These are phyloP conservation scores for Mohoua ochrocephala DNA, from an alignment of 2,113 vertebrate genomes.

Conservation along the genomic window DNA sequence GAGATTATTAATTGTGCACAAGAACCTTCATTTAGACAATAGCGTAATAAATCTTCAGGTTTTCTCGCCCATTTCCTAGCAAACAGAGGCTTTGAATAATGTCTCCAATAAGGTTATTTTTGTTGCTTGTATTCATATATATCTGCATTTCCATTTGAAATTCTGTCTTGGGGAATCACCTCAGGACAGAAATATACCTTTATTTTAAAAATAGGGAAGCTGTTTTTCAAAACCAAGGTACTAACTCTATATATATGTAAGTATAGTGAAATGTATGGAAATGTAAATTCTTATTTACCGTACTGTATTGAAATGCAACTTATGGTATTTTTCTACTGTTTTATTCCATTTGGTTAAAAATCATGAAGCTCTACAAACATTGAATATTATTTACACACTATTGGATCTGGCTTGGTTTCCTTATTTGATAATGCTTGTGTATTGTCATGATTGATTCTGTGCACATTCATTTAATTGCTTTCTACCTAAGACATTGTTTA, in stretches of 20 bases:
- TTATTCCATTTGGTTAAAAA: background rate
- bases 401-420: background rate
- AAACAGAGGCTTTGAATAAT: background rate
- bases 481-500: background rate
- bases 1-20: background rate
- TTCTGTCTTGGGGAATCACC: background rate
- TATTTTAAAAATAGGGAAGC: background rate
- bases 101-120: background rate
- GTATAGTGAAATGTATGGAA: background rate
- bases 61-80: background rate
- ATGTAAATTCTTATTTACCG: background rate
- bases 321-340: background rate
- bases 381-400: background rate
- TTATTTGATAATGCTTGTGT: background rate
- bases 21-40: background rate
- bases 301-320: background rate
- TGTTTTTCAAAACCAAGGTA: background rate
- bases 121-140: background rate
- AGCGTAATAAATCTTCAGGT: background rate
- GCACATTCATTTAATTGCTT: background rate
- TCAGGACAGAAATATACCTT: background rate
- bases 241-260: background rate
- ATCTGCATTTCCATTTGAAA: background rate
- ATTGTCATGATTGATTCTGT: background rate
- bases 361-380: background rate